Base-by-base conservation (phyloP, 2,888 invertebrate genomes). In the Synergus laeviventris region DNA sequence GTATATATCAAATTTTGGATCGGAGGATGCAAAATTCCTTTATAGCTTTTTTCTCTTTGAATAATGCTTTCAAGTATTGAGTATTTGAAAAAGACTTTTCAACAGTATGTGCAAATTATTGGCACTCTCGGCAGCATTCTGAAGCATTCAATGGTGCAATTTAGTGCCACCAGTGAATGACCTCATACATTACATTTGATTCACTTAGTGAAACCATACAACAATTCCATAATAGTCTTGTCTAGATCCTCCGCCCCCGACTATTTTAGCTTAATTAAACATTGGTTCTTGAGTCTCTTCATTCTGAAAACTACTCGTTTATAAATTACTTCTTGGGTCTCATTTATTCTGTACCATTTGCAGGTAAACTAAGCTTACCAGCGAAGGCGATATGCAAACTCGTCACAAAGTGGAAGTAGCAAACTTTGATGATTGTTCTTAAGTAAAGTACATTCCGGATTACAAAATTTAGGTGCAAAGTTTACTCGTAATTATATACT, bases 121-220 rank as follows among this genome's bases (percentile, higher is more conserved):
- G n/a, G n/a, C n/a, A n/a, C 54, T 18, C 54, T 54, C 18, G 18
- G 54, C 18, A 54, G 9, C 8, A 36, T 61, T 9, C 61, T 61
- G 4, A 59, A 59, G 31, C 21, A 21, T 42, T 64, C 39, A 64
- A 64, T 21, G 42, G 14, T 39, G 24, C 64, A 64, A 64, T 64
- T 64, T 64, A 64, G 39, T 24, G 62, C 42, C 42, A 45, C 16
- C 64, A 45, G 45, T 45, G 16, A 45, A 16, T 64, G 64, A 64
- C 64, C 64, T 64, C 64, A 64, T 64, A 64, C 64, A 39, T 21
- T 39, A 21, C 21, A 12, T 42, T 21, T 66, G 64, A 66, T 66
- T 66, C 64, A 45, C 64, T 66, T 66, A 66, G 42, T 24, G 42
- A 66, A 66, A 42, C 64, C 64, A 24, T 66, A 42, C 39, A 66